Evolutionary conservation across 2,797 vertebrate species (phyloP), one percentile per base, ranked within the genome.

Genomic region (Sus cebifrons): DNA sequence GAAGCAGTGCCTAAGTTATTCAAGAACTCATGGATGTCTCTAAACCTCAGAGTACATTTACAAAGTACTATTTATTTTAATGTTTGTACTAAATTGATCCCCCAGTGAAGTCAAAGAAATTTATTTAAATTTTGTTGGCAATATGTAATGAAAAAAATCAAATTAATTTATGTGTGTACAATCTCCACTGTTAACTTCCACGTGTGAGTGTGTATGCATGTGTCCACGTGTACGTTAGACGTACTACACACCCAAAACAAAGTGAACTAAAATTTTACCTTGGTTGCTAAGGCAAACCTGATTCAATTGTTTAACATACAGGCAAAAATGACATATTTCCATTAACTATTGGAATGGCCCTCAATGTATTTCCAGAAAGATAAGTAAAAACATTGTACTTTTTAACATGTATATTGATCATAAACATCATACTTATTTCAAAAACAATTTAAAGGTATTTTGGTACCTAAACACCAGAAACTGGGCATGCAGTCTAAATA

Each of bases 31-130:
- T 25, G 75, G n/a, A 92, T 79, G 60, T 25, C 67, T 87, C 17
- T 71, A 96, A 94, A 95, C 21, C 0, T 73, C 77, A 44, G 71
- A 91, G 44, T 77, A 44, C 2, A 2, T 89, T 97, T 94, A 96
- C 60, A 32, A 91, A 96, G 77, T 74, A 79, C 75, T 89, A 64
- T 89, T 94, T 97, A 89, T 95, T 97, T 97, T 94, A 89, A 96
- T 86, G 71, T 91, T 93, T 89, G 18, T 60, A 62, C 52, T 71
- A 91, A 89, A 87, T 67, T 81, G 79, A 96, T 92, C 20, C 17
- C 10, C 23, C 27, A 95, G 27, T 85, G 64, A 0, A 71, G 2
- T 62, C 21, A 60, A 92, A 94, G 62, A 23, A 78, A 58, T 79
- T 25, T 71, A 86, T 81, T 71, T 71, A 60, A 89, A 44, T 93